Percentiles rank a stretch among this genome's conserved stretches.
phyloP scores from a whole-genome alignment of 1,140 invertebrate genomes.

The Orchesella cincta region DNA sequence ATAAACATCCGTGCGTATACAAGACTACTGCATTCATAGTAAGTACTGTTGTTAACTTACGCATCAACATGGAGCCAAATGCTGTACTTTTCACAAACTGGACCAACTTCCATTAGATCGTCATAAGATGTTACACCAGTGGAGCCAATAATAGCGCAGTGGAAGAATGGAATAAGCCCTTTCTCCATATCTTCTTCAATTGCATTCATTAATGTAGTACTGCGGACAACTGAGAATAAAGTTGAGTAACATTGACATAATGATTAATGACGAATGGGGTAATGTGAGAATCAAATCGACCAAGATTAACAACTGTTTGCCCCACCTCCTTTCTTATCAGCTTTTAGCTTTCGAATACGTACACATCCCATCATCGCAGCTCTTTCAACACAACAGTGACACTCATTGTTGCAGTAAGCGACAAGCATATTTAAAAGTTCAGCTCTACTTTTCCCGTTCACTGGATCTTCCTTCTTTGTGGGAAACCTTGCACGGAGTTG shows the following conservation, averaged over 20 bases:
- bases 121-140: slow-evolving; percentile 67
- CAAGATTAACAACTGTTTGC: neutral
- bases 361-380: slow-evolving; percentile 79
- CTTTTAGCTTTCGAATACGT: slow-evolving; percentile 63
- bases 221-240: neutral
- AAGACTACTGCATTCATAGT: no score
- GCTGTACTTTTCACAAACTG: slow-evolving; percentile 72
- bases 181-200: slow-evolving; percentile 71
- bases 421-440: slow-evolving; percentile 60
- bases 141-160: slow-evolving; percentile 80
- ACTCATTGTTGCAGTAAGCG: slow-evolving; percentile 64
- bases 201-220: slow-evolving; percentile 60
- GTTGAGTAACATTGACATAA: neutral
- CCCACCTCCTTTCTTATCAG: slow-evolving; percentile 6
- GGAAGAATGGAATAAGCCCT: slow-evolving; percentile 75
- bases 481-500: slow-evolving; percentile 57
- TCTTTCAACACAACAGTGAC: slow-evolving; percentile 90
- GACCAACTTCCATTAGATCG: slow-evolving; percentile 71
- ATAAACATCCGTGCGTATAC: no score
- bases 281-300: neutral
- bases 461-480: no score
- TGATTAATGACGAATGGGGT: no score
- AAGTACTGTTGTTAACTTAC: no score
- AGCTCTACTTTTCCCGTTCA: slow-evolving; percentile 56
- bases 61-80: slow-evolving; percentile 89